phyloP scores from a whole-genome alignment of 1,140 invertebrate species.

The Riptortus pedestris region DNA sequence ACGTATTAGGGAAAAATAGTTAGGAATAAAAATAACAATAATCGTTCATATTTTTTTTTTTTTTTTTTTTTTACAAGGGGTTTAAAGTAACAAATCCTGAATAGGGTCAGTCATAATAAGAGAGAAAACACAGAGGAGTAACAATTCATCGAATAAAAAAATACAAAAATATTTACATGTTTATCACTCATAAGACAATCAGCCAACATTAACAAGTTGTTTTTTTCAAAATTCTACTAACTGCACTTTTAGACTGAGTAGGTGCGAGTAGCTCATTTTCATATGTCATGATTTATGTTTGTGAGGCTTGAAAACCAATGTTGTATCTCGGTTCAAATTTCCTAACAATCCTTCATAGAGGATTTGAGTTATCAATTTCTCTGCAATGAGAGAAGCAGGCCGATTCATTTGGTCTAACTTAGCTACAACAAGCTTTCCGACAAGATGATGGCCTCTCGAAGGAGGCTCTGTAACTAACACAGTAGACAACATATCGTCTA shows the following conservation, averaged over 20 bases:
- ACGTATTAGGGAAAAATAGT: no score
- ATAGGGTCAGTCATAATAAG: no score
- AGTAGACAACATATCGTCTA: no score
- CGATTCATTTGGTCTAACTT: background rate
- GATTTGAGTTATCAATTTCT: background rate
- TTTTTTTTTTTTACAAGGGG: no score
- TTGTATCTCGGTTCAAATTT: background rate
- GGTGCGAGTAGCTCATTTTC: background rate
- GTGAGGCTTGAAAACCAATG: background rate
- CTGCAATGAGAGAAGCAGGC: constrained; percentile 29
- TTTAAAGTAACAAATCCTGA: no score
- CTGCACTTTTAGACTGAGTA: no score
- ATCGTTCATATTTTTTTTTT: no score
- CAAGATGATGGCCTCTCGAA: no score
- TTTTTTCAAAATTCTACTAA: no score
- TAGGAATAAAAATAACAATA: no score
- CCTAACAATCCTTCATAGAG: background rate
- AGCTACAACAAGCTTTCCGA: background rate
- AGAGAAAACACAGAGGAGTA: background rate
- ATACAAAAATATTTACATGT: background rate
- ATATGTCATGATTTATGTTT: background rate
- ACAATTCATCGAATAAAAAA: background rate
- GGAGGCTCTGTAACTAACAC: no score
- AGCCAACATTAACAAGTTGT: background rate
- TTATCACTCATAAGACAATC: background rate